phyloP scores from a whole-genome alignment of 2,797 vertebrate genomes.

The Chelmon rostratus region DNA sequence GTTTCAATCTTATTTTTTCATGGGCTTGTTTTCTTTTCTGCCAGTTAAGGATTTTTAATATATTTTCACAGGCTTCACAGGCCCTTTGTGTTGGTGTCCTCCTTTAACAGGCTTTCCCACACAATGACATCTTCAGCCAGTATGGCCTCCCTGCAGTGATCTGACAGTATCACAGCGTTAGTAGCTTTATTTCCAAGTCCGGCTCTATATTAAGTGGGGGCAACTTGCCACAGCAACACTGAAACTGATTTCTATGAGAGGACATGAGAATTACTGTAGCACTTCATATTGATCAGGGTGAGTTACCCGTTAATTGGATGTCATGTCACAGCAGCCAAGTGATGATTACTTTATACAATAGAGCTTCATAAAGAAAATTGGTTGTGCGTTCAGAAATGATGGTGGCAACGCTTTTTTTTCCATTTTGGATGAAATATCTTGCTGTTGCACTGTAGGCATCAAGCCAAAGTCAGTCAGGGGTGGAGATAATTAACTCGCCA shows the following conservation, averaged over 20 bases:
- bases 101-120: constrained; percentile 5
- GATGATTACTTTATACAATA: constrained; percentile 55
- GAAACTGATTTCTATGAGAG: constrained; percentile 58
- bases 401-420: background rate
- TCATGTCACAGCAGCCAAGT: constrained; percentile 50
- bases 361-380: constrained; percentile 32
- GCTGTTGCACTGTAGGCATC: constrained; percentile 27
- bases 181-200: constrained; percentile 11
- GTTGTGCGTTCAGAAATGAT: constrained; percentile 11
- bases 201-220: background rate
- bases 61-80: constrained; percentile 2
- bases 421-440: constrained; percentile 33
- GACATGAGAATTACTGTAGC: constrained; percentile 50
- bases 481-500: constrained; percentile 64
- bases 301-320: constrained; percentile 61
- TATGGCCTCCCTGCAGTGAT: constrained; percentile 11
- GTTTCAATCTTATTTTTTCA: constrained; percentile 27
- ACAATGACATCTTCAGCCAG: background rate
- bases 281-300: constrained; percentile 69
- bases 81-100: constrained; percentile 3
- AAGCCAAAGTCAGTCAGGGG: constrained; percentile 50
- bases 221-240: constrained; percentile 11
- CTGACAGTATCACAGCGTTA: background rate
- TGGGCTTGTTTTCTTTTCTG: constrained; percentile 4
- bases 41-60: background rate